phyloP scores from a whole-genome alignment of 1,140 invertebrate species.

The Drosophila kanapiae region DNA sequence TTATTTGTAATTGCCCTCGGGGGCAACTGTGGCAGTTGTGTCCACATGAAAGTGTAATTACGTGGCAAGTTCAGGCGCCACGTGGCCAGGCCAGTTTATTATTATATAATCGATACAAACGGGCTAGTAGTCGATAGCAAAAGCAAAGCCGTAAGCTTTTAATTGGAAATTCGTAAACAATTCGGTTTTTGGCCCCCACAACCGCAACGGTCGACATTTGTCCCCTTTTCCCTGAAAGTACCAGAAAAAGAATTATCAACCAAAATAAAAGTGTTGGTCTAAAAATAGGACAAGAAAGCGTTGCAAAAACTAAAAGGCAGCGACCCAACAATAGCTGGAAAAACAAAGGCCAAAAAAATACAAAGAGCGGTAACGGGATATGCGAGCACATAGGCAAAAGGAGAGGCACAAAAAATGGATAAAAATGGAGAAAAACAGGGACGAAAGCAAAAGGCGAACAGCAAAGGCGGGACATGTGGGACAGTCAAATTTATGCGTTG shows the following conservation, averaged over 20 bases:
- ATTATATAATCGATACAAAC: conserved; percentile 71
- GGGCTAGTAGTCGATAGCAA: conserved; percentile 24
- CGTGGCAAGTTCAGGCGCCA: conserved; percentile 58
- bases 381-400: conserved; percentile 28
- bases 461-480: conserved; percentile 31
- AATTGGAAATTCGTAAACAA: conserved; percentile 63
- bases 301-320: conserved; percentile 52
- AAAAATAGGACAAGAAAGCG: conserved; percentile 66
- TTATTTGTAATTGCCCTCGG: conserved; percentile 51
- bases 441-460: not conserved
- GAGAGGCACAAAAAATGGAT: not conserved
- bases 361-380: conserved; percentile 47
- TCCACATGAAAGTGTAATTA: conserved; percentile 54
- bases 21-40: conserved; percentile 2
- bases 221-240: conserved; percentile 25
- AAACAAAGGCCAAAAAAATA: conserved; percentile 16
- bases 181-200: conserved; percentile 39
- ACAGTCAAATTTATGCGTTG: conserved; percentile 60
- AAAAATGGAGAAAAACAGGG: not conserved
- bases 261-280: conserved; percentile 67
- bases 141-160: conserved; percentile 54
- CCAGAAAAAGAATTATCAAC: conserved; percentile 53
- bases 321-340: conserved; percentile 42
- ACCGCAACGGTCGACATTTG: conserved; percentile 36
- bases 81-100: conserved; percentile 44